Evolutionary conservation across 1,140 invertebrate species (phyloP), one percentile per base, ranked within the genome.

Genomic region (Geopemphigus sp.): DNA sequence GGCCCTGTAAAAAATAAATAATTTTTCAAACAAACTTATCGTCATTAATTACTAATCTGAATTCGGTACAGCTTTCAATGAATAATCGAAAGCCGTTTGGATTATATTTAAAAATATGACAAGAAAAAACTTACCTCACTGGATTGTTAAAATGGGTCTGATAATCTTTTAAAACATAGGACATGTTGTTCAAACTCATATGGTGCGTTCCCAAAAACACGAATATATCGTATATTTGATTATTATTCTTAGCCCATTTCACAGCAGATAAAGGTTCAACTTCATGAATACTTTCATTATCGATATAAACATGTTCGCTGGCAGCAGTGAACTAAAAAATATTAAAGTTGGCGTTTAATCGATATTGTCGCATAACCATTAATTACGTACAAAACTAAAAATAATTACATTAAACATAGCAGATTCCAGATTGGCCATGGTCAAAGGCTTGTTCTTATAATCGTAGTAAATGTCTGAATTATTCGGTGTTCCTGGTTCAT

Each of bases 81-180:
- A n/a, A n/a, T n/a, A n/a, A n/a, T n/a, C n/a, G n/a, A n/a, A n/a
- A n/a, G n/a, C n/a, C n/a, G n/a, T n/a, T n/a, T n/a, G n/a, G n/a
- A n/a, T n/a, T n/a, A n/a, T n/a, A n/a, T n/a, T n/a, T n/a, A n/a
- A n/a, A n/a, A n/a, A n/a, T n/a, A n/a, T n/a, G n/a, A n/a, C n/a
- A n/a, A n/a, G n/a, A 39, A 32, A 14, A 45, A 14, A 73, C 53
- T 29, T 56, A 73, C 70, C 56, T 73, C 14, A 73, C 19, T 56
- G 29, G 29, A 32, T 73, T 73, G 15, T 56, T 56, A 10, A n/a
- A 32, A 45, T 12, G 14, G 19, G 11, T 56, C 26, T 29, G 22
- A 54, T 73, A 73, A 0, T 57, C 1, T n/a, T 5, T n/a, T 1
- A 32, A 56, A 11, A 11, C 6, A 32, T 57, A 22, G 32, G 1